Evolutionary conservation across 2,797 vertebrate genomes (phyloP), one percentile per base, ranked within the genome.

Genomic region (Centroberyx gerrardi): DNA sequence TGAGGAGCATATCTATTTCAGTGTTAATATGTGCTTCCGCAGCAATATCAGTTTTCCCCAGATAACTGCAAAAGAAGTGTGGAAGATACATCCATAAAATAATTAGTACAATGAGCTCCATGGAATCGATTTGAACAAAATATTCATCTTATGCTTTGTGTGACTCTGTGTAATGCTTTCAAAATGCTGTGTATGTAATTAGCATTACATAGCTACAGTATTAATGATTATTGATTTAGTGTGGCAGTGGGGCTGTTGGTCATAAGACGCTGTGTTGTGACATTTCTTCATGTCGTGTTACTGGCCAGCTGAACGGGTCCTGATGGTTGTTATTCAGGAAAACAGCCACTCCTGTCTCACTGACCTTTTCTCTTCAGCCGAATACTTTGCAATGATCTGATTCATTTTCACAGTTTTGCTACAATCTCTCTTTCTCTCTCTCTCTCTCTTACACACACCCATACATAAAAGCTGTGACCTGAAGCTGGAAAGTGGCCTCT

Each of bases 151-250:
- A 52, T 83, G 29, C 61, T 72, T 36, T 67, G 69, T 88, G 73
- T 74, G 63, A 68, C 65, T 84, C 61, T 44, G 49, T 76, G 60
- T 65, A 42, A 68, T 48, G 48, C 78, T 74, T 83, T 88, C 71
- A 77, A 78, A 74, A 70, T 42, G 73, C 12, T 49, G 14, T 70
- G 77, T 71, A 33, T 85, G 84, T 80, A 76, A 88, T 90, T 82
- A 75, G 63, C 74, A 83, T 89, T 77, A 79, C 81, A 79, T 54
- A 77, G 90, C 77, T 70, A 48, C 74, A 74, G 59, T 59, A 55
- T 76, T 86, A 74, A 88, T 79, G 76, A 76, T 87, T 84, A 90
- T 84, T 87, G 86, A 92, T 90, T 90, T 71, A 40, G 64, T 48
- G 70, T 74, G 80, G 80, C 74, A 73, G 81, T 36, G 59, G 54